Evolutionary conservation across 2,113 vertebrate genomes (phyloP), one percentile per base, ranked within the genome.

Genomic region (Cinclus cinclus): DNA sequence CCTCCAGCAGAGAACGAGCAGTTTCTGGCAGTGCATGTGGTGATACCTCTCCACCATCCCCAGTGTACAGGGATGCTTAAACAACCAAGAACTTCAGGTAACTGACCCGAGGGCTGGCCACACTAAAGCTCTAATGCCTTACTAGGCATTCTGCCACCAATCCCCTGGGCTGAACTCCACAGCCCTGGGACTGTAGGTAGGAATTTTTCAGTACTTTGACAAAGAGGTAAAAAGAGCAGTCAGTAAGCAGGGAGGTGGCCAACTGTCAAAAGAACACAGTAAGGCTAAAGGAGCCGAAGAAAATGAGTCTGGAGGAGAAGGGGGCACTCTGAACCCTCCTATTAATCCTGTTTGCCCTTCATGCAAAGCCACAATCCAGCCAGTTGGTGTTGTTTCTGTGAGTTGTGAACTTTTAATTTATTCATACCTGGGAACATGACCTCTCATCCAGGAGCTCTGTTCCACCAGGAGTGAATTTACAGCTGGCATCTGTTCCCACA

Each of bases 401-500:
- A 60, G 9, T 39, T 30, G 67, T 55, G 59, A 47, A 50, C 42
- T 80, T 93, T 62, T 90, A 77, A 92, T 93, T 95, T 94, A 95
- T 95, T 88, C 73, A 49, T 67, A 73, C 63, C 68, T 94, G 68
- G 71, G 75, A 94, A 90, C 63, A 16, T 6, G 63, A 74, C 90
- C 88, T 93, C 88, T 90, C 75, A 83, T 86, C 50, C 75, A 67
- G 46, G 67, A 94, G 59, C 50, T 62, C 42, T 86, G 65, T 68
- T 94, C 93, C 53, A 85, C 41, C 0, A 4, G 14, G 58, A 60
- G 27, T 21, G 46, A 86, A 96, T 96, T 95, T 97, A 94, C 70
- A 76, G 85, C 79, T 77, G 68, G 46, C 95, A 92, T 93, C 80
- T 94, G 83, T 63, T 94, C 59, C 79, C 88, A 63, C 58, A 71